Percentiles rank a stretch among this genome's conserved stretches.
Conservation (phyloP, 2,113 vertebrate species). For the Aegithalos caudatus region DNA sequence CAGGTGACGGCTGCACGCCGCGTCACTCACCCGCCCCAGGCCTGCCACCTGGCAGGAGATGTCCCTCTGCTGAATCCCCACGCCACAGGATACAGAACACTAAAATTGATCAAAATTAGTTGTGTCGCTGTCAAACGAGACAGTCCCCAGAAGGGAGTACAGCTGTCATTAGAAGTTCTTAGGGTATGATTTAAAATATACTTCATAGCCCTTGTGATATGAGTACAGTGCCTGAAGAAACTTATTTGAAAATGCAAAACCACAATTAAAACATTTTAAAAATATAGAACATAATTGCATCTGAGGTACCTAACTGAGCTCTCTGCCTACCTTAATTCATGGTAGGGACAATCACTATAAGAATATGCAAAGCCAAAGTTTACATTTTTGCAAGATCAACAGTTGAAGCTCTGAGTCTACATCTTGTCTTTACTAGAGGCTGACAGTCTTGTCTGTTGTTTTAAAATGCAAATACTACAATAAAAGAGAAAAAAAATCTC, state of each 20-base stretch:
- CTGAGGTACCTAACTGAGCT: not conserved
- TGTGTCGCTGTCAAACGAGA: not conserved
- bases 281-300: not conserved
- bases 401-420: not conserved
- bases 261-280: not conserved
- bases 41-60: constrained; percentile 83
- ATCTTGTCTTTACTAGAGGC: not conserved
- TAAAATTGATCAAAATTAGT: constrained; percentile 30
- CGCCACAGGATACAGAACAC: constrained; percentile 90
- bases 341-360: not conserved
- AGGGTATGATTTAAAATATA: not conserved
- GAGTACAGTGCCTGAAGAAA: not conserved
- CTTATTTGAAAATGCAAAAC: not conserved
- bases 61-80: constrained; percentile 81
- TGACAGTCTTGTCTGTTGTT: not conserved
- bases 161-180: not conserved
- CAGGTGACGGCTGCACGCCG: constrained; percentile 58
- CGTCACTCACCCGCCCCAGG: constrained; percentile 71
- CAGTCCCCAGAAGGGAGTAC: not conserved
- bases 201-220: no score
- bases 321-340: not conserved
- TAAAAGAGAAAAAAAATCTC: not conserved
- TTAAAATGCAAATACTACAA: not conserved
- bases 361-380: not conserved
- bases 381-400: not conserved